Evolutionary conservation across 2,888 invertebrate species (phyloP), one percentile per base, ranked within the genome.

Genomic region (Prosapia bicincta): DNA sequence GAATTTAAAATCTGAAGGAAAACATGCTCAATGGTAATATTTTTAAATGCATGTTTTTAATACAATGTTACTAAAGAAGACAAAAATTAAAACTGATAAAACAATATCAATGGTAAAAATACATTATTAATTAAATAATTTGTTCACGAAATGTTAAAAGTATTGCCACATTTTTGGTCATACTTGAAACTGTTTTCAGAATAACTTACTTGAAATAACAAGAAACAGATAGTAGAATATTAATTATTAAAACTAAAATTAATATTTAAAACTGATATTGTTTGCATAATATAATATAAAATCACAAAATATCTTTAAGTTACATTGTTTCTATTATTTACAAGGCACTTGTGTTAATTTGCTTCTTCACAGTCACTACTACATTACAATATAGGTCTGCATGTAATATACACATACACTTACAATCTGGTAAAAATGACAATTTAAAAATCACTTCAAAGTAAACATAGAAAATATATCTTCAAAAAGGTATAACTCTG

Each of bases 251-350:
- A 54, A 54, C 54, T 54, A 54, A 54, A 54, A 54, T 54, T 54
- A 54, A 54, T 54, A 54, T 54, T 54, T 54, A 20, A 38, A 54
- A 54, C 54, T 54, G 54, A 54, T 54, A 54, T 54, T 54, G 20
- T 54, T 67, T 74, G 69, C 74, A 71, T 75, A 76, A 73, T 73
- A 76, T 76, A 76, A 76, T 76, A 76, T 76, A 76, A 76, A 76
- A 76, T 76, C 76, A 76, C 76, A 76, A 76, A 76, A 76, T 76
- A 76, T 76, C 68, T 74, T 68, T 74, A 72, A 75, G 66, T 76
- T 67, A 75, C 71, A 75, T 69, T 68, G 75, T 72, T 73, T 72
- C 74, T 85, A 74, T 74, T 74, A 74, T 74, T 69, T 74, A 74
- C 74, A 74, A 74, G 74, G 74, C 74, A 74, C 74, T 74, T 26